Evolutionary conservation across 2,888 invertebrate genomes (phyloP).

Genomic region (Ptilodon capucinus): DNA sequence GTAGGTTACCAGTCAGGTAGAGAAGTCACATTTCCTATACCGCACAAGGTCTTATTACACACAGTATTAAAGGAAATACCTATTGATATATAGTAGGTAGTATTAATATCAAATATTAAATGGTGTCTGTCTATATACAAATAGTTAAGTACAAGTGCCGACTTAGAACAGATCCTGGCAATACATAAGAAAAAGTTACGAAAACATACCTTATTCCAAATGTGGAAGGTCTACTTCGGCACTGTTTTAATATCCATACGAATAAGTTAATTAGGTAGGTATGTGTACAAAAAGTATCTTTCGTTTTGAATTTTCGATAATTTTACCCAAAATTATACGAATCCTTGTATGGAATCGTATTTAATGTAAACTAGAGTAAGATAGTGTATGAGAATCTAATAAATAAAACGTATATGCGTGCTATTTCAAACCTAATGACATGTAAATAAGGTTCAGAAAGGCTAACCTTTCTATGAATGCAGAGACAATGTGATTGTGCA

Average conservation of each 20-base stretch:
- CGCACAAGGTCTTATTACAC: no score
- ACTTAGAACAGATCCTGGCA: not conserved
- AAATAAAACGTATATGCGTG: constrained; percentile 12
- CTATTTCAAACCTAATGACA: constrained; percentile 12
- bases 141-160: not conserved
- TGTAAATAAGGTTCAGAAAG: constrained; percentile 18
- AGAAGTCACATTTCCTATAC: no score
- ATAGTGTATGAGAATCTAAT: constrained; percentile 15
- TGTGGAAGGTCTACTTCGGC: constrained; percentile 15
- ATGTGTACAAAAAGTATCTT: constrained; percentile 28
- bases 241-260: constrained; percentile 16
- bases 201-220: not conserved
- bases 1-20: no score
- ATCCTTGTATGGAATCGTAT: constrained; percentile 39
- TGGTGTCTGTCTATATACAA: not conserved
- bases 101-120: not conserved
- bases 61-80: not conserved
- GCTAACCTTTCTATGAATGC: constrained; percentile 14
- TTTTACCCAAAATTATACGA: constrained; percentile 45
- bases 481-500: constrained; percentile 21
- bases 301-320: constrained; percentile 49
- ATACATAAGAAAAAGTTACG: not conserved
- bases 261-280: no score
- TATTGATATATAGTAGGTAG: not conserved
- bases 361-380: constrained; percentile 26